Evolutionary conservation across 1,140 invertebrate species (phyloP).

Genomic region (Sinella curviseta): DNA sequence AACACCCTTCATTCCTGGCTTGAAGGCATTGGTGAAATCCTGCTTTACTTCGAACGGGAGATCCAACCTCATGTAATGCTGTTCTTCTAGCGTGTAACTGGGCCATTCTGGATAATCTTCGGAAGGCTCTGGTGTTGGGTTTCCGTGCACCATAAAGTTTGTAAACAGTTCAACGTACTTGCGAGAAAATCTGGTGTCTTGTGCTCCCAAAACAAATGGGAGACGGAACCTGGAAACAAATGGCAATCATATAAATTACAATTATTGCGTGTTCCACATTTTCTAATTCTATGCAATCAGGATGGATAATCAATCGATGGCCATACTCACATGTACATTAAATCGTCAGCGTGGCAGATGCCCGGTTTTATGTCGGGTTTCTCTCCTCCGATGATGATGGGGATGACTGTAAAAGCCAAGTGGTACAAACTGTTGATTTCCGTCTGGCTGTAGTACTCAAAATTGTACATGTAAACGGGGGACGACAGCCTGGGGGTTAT

Average conservation of each 20-base stretch:
- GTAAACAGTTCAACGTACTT: neutral
- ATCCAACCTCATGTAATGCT: neutral
- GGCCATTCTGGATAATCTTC: neutral
- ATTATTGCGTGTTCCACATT: too few species aligned
- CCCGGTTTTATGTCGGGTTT: conserved; percentile 30
- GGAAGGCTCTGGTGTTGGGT: neutral
- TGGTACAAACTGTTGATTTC: conserved; percentile 30
- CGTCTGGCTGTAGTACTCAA: conserved; percentile 35
- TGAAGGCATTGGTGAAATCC: neutral
- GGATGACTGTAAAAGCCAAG: conserved; percentile 13
- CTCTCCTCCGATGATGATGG: neutral
- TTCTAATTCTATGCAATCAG: too few species aligned
- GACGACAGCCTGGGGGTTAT: neutral
- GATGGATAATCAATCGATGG: too few species aligned
- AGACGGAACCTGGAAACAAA: too few species aligned
- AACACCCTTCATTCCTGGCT: neutral
- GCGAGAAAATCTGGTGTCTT: neutral
- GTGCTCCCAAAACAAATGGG: neutral
- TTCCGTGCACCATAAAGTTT: neutral
- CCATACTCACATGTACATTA: conserved; percentile 64
- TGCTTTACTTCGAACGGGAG: neutral
- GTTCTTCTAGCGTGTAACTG: neutral
- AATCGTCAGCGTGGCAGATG: conserved; percentile 61
- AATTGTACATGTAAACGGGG: conserved; percentile 41
- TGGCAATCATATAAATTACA: too few species aligned